phyloP scores from a whole-genome alignment of 35 echinoderm and acorn worm genomes.

The Ophioderma brevispina region DNA sequence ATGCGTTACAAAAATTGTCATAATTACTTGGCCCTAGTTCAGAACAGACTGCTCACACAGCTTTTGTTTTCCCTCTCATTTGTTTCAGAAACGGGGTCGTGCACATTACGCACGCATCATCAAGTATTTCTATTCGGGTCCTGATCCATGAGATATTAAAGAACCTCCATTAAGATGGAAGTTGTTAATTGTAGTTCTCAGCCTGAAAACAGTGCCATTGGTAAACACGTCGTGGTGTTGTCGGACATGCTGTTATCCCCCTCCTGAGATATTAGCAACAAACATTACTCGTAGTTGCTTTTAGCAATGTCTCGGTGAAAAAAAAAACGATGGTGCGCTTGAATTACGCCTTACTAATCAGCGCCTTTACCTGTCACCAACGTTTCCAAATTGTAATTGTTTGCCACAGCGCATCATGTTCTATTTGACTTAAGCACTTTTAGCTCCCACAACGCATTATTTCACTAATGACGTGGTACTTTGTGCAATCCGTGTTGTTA shows the following conservation, averaged over 20 bases:
- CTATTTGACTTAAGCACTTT: not conserved
- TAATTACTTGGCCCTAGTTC: not conserved
- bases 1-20: not conserved
- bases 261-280: not conserved
- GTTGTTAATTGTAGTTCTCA: not conserved
- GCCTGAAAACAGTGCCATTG: not conserved
- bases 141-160: not conserved
- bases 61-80: not conserved
- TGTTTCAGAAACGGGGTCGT: not conserved
- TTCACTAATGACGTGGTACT: too few species aligned
- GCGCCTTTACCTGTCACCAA: not conserved
- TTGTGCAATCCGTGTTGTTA: too few species aligned
- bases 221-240: not conserved
- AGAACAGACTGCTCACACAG: not conserved
- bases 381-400: not conserved
- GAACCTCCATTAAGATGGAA: not conserved
- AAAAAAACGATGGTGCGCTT: not conserved
- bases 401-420: not conserved
- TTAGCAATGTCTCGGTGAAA: not conserved
- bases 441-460: not conserved
- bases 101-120: not conserved
- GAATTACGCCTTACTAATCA: slow-evolving; percentile 10
- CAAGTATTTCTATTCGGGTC: not conserved
- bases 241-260: not conserved
- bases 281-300: not conserved